phyloP scores from a whole-genome alignment of 1,140 invertebrate genomes.

The Ceratosolen solmsi region DNA sequence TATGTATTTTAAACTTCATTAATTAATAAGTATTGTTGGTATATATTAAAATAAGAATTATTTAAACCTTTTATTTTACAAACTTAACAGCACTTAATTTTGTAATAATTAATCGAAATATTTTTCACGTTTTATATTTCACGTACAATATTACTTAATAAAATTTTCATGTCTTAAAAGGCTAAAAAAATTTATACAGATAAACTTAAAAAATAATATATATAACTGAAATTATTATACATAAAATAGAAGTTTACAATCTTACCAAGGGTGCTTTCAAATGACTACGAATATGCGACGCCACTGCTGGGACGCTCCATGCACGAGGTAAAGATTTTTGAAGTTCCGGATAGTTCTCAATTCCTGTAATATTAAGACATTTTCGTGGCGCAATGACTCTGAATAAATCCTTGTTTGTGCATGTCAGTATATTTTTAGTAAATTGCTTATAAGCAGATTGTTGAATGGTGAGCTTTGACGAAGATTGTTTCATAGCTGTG shows the following conservation, averaged over 20 bases:
- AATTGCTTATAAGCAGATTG: constrained; percentile 56
- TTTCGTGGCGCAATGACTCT: constrained; percentile 61
- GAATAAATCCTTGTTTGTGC: constrained; percentile 77
- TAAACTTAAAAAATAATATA: too few species aligned
- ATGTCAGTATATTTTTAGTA: constrained; percentile 72
- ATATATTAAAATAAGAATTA: too few species aligned
- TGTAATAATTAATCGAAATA: too few species aligned
- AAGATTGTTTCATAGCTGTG: constrained; percentile 52
- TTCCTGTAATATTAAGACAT: constrained; percentile 80
- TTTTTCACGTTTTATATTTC: too few species aligned
- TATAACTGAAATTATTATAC: too few species aligned
- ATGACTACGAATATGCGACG: constrained; percentile 71
- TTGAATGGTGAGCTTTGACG: constrained; percentile 55
- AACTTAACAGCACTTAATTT: too few species aligned
- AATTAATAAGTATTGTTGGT: too few species aligned
- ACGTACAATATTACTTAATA: too few species aligned
- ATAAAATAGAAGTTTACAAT: not conserved
- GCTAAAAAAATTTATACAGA: too few species aligned
- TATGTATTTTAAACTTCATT: too few species aligned
- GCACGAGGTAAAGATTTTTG: constrained; percentile 80
- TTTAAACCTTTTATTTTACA: too few species aligned
- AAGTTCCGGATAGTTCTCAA: constrained; percentile 81
- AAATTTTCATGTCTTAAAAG: too few species aligned
- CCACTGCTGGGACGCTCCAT: constrained; percentile 82
- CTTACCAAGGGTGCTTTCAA: constrained; percentile 77